These are phyloP conservation scores for Drosophila quadrilineata DNA, from an alignment of 1,140 invertebrate species.

Conservation along the genomic window DNA sequence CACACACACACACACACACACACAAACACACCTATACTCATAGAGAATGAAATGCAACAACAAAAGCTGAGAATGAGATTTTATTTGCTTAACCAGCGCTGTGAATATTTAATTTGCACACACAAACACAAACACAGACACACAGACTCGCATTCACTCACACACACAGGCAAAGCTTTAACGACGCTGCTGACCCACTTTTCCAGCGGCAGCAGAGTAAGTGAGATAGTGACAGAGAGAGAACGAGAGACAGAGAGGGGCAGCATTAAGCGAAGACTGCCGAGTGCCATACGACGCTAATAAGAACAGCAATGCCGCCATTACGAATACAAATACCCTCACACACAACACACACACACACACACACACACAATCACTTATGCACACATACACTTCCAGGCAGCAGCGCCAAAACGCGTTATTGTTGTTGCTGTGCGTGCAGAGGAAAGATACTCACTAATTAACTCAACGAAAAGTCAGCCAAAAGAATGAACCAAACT, in stretches of 20 bases:
- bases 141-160: neutral
- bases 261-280: slow-evolving; percentile 61
- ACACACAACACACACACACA: slow-evolving; percentile 28
- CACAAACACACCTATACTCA: slow-evolving; percentile 14
- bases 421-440: slow-evolving; percentile 54
- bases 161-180: slow-evolving; percentile 39
- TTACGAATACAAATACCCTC: slow-evolving; percentile 54
- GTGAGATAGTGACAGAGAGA: too few relatives aligned
- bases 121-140: slow-evolving; percentile 34
- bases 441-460: slow-evolving; percentile 73
- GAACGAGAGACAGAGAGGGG: too few relatives aligned
- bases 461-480: slow-evolving; percentile 64
- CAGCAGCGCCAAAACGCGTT: slow-evolving; percentile 37
- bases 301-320: slow-evolving; percentile 68
- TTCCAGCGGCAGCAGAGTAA: too few relatives aligned
- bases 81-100: slow-evolving; percentile 76
- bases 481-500: slow-evolving; percentile 62
- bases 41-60: slow-evolving; percentile 62
- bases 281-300: slow-evolving; percentile 56
- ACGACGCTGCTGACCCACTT: slow-evolving; percentile 72
- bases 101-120: slow-evolving; percentile 78
- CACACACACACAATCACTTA: slow-evolving; percentile 4
- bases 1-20: slow-evolving; percentile 2
- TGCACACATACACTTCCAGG: too few relatives aligned
- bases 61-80: slow-evolving; percentile 57